Conservation (phyloP, 2,888 invertebrate species). For the Drosophila dives region DNA sequence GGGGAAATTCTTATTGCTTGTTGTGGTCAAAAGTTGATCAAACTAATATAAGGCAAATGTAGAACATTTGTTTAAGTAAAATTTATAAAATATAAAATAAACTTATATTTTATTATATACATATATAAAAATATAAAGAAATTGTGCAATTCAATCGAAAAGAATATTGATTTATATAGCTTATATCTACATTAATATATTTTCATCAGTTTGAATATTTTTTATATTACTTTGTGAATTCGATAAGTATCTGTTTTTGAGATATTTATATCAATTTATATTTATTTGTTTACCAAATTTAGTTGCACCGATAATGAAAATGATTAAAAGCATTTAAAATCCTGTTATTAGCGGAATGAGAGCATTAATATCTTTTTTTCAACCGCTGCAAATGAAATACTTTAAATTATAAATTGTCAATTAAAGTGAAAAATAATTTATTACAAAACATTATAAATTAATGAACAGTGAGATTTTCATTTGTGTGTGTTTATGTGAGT, state of each 20-base stretch:
- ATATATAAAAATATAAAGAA: neutral
- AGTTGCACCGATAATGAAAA: neutral
- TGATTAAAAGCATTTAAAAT: neutral
- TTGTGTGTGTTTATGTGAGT: neutral
- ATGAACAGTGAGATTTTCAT: constrained; percentile 63
- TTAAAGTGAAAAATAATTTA: constrained; percentile 71
- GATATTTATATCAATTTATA: no score
- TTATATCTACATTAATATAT: neutral
- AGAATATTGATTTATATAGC: neutral
- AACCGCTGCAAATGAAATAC: neutral
- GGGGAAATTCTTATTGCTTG: no score
- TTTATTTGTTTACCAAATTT: no score
- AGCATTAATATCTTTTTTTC: neutral
- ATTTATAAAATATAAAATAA: neutral
- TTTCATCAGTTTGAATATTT: no score
- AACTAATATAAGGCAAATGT: no score
- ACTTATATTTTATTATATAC: neutral
- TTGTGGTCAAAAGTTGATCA: neutral
- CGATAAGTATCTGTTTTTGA: no score
- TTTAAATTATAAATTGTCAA: constrained; percentile 10
- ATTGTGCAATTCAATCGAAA: neutral
- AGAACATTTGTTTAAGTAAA: neutral
- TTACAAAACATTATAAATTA: constrained; percentile 75
- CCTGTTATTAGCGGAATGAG: neutral
- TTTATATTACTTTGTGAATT: no score